phyloP scores from a whole-genome alignment of 2,797 vertebrate species.

The Miichthys miiuy region DNA sequence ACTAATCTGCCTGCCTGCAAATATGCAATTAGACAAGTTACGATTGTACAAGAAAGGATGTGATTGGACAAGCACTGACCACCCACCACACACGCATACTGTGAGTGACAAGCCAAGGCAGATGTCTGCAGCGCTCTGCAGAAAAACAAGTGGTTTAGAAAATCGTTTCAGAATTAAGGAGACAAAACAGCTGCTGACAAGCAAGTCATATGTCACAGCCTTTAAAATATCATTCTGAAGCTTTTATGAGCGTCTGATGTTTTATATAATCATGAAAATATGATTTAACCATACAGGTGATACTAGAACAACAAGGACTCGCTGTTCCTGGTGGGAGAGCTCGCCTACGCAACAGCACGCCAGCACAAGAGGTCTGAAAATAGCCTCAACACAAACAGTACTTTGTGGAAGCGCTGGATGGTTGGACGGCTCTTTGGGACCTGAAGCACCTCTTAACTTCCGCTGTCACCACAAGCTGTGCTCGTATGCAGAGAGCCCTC shows the following conservation, averaged over 20 bases:
- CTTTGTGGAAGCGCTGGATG: constrained; percentile 54
- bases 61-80: background rate
- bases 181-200: background rate
- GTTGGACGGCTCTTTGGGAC: constrained; percentile 52
- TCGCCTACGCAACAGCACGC: constrained; percentile 11
- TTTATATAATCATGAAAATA: background rate
- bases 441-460: constrained; percentile 71
- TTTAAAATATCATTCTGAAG: too few species aligned
- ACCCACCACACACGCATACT: too few species aligned
- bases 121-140: background rate
- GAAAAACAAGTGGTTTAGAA: background rate
- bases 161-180: background rate
- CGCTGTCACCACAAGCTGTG: constrained; percentile 64
- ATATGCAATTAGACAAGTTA: background rate
- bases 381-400: constrained; percentile 52
- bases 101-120: background rate
- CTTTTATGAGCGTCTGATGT: background rate
- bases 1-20: background rate
- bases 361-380: constrained; percentile 50
- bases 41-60: background rate
- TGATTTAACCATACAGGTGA: constrained; percentile 27
- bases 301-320: constrained; percentile 2
- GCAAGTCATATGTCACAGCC: background rate
- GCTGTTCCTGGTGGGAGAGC: constrained; percentile 23
- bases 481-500: constrained; percentile 33